Conservation (phyloP, 1,140 invertebrate species). For the Drosophila orosa region DNA sequence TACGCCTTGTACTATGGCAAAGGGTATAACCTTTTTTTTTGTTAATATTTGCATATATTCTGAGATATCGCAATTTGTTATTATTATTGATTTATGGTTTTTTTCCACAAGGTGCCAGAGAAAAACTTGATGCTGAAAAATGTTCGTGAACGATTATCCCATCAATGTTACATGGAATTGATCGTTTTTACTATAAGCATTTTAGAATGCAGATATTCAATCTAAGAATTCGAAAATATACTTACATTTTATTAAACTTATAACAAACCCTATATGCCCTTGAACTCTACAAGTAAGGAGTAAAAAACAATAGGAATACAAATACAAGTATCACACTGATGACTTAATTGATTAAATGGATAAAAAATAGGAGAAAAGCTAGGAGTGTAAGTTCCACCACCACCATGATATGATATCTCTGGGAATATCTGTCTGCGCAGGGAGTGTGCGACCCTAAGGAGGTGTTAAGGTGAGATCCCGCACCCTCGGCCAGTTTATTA, state of each 20-base stretch:
- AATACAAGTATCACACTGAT: conserved; percentile 56
- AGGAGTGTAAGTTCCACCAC: conserved; percentile 38
- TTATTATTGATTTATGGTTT: background rate
- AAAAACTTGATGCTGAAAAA: too few relatives aligned
- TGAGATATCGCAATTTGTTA: background rate
- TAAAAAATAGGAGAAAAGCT: conserved; percentile 46
- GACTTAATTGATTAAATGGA: conserved; percentile 67
- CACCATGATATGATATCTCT: conserved; percentile 32
- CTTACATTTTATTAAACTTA: background rate
- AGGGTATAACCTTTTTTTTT: background rate
- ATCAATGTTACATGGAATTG: too few relatives aligned
- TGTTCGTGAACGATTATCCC: too few relatives aligned
- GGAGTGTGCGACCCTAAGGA: conserved; percentile 51
- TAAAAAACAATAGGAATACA: conserved; percentile 46
- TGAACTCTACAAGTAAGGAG: too few relatives aligned
- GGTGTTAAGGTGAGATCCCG: conserved; percentile 58
- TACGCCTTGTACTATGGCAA: background rate
- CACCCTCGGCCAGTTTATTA: conserved; percentile 30
- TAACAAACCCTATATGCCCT: background rate
- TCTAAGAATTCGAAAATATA: background rate
- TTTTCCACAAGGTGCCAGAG: background rate
- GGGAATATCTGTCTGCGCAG: conserved; percentile 32
- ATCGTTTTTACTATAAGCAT: background rate
- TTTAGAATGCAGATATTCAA: background rate
- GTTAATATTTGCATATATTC: background rate